These are phyloP conservation scores for Eudiplozoon nipponicum DNA, from an alignment of 2,888 invertebrate species.

Conservation along the genomic window DNA sequence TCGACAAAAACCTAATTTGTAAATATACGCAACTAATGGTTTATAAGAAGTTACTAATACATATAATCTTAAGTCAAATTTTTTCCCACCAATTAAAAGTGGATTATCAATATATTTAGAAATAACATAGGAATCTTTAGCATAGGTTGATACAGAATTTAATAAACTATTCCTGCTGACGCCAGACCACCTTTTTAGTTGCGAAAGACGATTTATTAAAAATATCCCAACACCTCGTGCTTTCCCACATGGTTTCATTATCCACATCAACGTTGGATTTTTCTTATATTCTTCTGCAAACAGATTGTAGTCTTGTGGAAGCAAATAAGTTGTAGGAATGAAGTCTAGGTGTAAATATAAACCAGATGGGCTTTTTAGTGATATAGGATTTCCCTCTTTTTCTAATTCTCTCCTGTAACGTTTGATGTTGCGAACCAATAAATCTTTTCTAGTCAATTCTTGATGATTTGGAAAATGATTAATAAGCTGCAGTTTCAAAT, in stretches of 20 bases:
- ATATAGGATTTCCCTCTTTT: slow-evolving; percentile 51
- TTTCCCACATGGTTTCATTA: slow-evolving; percentile 79
- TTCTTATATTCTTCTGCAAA: slow-evolving; percentile 80
- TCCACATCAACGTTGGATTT: slow-evolving; percentile 73
- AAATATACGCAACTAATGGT: slow-evolving; percentile 52
- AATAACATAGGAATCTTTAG: slow-evolving; percentile 42
- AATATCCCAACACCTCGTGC: slow-evolving; percentile 46
- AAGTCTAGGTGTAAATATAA: slow-evolving; percentile 36
- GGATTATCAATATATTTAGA: slow-evolving; percentile 86
- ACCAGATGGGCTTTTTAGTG: slow-evolving; percentile 41
- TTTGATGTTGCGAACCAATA: slow-evolving; percentile 74
- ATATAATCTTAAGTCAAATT: slow-evolving; percentile 64
- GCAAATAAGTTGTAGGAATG: slow-evolving; percentile 60
- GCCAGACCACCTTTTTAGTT: slow-evolving; percentile 38
- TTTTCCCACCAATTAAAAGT: slow-evolving; percentile 64
- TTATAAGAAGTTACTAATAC: slow-evolving; percentile 66
- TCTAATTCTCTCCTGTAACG: slow-evolving; percentile 64
- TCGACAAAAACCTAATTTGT: slow-evolving; percentile 51
- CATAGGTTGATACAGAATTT: slow-evolving; percentile 20
- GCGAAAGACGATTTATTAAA: slow-evolving; percentile 65
- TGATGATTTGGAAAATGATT: slow-evolving; percentile 86
- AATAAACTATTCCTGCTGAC: slow-evolving; percentile 23
- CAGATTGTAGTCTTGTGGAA: slow-evolving; percentile 78
- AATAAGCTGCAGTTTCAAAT: slow-evolving; percentile 32
- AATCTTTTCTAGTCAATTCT: slow-evolving; percentile 67